Percentiles rank a stretch among this genome's conserved stretches.
Evolutionary conservation across 2,113 vertebrate genomes (phyloP).

Genomic region (Erinaceus europaeus): DNA sequence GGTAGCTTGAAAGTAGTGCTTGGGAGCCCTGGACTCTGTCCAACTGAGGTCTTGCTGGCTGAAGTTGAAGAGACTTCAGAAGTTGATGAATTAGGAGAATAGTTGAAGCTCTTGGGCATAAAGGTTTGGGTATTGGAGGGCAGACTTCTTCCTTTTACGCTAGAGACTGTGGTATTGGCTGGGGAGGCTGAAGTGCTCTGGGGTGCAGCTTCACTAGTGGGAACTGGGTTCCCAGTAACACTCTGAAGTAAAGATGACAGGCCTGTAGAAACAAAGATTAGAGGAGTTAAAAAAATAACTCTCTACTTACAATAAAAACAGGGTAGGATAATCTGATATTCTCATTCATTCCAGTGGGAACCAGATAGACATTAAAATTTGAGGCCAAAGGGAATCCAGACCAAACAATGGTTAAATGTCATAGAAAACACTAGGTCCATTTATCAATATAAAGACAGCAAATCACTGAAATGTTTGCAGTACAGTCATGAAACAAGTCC

Average conservation of each 20-base stretch:
- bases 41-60: constrained; percentile 81
- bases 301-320: constrained; percentile 17
- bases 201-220: constrained; percentile 67
- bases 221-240: constrained; percentile 85
- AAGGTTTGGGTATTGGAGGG: constrained; percentile 78
- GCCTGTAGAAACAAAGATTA: constrained; percentile 81
- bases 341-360: constrained; percentile 52
- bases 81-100: constrained; percentile 83
- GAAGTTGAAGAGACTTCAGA: constrained; percentile 86
- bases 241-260: constrained; percentile 94
- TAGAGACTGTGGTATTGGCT: constrained; percentile 65
- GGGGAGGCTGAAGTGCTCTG: constrained; percentile 80
- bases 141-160: constrained; percentile 75
- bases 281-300: constrained; percentile 56
- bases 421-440: constrained; percentile 24
- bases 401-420: constrained; percentile 44
- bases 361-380: constrained; percentile 24
- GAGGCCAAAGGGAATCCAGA: constrained; percentile 34
- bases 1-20: constrained; percentile 81
- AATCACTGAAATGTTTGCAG: constrained; percentile 29
- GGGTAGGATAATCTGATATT: not conserved
- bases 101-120: constrained; percentile 79
- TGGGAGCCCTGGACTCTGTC: constrained; percentile 75
- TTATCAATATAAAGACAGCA: constrained; percentile 37
- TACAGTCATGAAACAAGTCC: not conserved